These are phyloP conservation scores for Percopsis transmontana DNA, from an alignment of 2,113 vertebrate species.

Conservation along the genomic window DNA sequence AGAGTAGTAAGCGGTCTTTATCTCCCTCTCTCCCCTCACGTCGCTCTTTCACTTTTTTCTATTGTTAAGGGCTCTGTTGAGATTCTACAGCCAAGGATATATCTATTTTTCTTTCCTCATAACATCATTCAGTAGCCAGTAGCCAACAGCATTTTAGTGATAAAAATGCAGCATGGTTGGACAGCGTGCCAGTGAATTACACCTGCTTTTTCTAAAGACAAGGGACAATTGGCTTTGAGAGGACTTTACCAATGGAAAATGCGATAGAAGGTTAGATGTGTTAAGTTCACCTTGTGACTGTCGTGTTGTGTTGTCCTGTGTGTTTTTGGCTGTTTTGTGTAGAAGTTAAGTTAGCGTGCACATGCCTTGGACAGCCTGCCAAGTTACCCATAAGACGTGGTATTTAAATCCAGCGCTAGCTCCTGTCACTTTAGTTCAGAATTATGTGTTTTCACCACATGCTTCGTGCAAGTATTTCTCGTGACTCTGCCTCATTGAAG, in stretches of 20 bases:
- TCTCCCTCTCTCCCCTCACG: slow-evolving; percentile 63
- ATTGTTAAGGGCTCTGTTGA: slow-evolving; percentile 74
- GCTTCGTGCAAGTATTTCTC: slow-evolving; percentile 47
- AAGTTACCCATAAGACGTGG: slow-evolving; percentile 1
- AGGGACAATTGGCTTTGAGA: slow-evolving; percentile 65
- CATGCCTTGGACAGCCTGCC: slow-evolving; percentile 30
- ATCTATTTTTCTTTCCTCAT: slow-evolving; percentile 24
- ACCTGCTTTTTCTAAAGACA: slow-evolving; percentile 76
- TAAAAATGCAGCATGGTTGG: slow-evolving; percentile 61
- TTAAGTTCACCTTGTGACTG: slow-evolving; percentile 60
- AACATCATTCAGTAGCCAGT: slow-evolving; percentile 47
- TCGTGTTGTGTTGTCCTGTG: slow-evolving; percentile 17
- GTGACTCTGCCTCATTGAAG: slow-evolving; percentile 57
- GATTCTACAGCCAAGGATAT: slow-evolving; percentile 65
- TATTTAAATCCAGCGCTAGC: slow-evolving; percentile 14
- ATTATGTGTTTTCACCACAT: slow-evolving; percentile 34
- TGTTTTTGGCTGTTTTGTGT: slow-evolving; percentile 26
- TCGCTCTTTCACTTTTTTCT: slow-evolving; percentile 77
- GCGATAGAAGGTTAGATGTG: slow-evolving; percentile 83
- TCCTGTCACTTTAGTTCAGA: slow-evolving; percentile 14
- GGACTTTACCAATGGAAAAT: slow-evolving; percentile 80
- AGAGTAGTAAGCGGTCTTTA: slow-evolving; percentile 71
- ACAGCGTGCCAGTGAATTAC: slow-evolving; percentile 78
- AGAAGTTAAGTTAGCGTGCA: slow-evolving; percentile 58
- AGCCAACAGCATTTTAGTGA: slow-evolving; percentile 60